These are phyloP conservation scores for Drosophila pegasa DNA, from an alignment of 2,888 invertebrate genomes.

Conservation along the genomic window DNA sequence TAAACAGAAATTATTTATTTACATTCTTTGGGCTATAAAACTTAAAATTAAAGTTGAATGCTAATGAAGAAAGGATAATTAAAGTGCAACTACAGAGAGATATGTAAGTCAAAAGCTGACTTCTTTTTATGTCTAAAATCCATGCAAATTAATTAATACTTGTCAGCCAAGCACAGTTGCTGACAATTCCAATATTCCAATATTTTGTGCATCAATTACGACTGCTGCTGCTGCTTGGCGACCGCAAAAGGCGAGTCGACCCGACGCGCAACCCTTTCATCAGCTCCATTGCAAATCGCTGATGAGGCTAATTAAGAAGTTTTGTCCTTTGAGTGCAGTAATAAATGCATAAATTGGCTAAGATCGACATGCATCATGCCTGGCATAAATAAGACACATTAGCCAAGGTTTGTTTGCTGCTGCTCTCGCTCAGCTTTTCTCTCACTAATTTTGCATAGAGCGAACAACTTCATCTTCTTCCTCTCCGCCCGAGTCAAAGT, in stretches of 20 bases:
- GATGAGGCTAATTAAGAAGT: constrained; percentile 81
- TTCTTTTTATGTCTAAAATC: too few relatives aligned
- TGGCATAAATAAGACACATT: constrained; percentile 69
- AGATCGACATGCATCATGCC: constrained; percentile 65
- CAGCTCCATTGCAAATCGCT: constrained; percentile 64
- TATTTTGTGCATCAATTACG: not conserved
- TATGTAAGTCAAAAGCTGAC: too few relatives aligned
- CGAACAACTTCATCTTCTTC: constrained; percentile 47
- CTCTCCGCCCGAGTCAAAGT: constrained; percentile 70
- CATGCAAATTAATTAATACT: constrained; percentile 66
- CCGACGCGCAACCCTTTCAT: not conserved
- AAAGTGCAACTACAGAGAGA: too few relatives aligned
- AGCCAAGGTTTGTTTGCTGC: constrained; percentile 52
- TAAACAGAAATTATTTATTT: too few relatives aligned
- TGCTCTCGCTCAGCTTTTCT: constrained; percentile 9
- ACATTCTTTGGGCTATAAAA: too few relatives aligned
- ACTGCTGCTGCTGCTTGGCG: not conserved
- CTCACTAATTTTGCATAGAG: constrained; percentile 54
- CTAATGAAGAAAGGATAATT: too few relatives aligned
- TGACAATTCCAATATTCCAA: not conserved
- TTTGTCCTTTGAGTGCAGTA: constrained; percentile 30
- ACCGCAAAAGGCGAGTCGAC: constrained; percentile 39
- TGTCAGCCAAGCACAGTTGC: not conserved
- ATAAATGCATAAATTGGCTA: constrained; percentile 52
- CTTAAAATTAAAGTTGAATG: too few relatives aligned